phyloP scores from a whole-genome alignment of 2,888 invertebrate genomes.

The Macrophya alboannulata region DNA sequence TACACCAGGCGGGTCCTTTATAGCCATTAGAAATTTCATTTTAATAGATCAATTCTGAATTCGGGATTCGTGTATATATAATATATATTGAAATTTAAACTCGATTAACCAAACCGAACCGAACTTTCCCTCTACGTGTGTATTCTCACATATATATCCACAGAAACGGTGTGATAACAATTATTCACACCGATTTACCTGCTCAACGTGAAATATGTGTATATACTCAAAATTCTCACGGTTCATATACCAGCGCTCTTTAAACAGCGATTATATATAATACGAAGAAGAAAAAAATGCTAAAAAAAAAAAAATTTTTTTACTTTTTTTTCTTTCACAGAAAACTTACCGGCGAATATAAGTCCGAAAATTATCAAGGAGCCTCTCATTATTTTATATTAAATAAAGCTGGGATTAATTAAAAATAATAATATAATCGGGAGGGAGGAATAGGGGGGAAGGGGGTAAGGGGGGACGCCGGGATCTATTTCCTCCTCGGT shows the following conservation, averaged over 20 bases:
- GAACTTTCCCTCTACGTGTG: not conserved
- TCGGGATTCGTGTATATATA: not conserved
- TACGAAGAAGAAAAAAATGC: not conserved
- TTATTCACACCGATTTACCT: not conserved
- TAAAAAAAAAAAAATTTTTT: no score
- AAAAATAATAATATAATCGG: not conserved
- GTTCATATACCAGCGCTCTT: not conserved
- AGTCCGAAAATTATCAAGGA: slow-evolving; percentile 76
- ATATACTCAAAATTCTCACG: not conserved
- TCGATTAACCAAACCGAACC: slow-evolving; percentile 13
- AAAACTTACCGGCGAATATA: slow-evolving; percentile 76
- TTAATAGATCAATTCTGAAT: slow-evolving; percentile 36
- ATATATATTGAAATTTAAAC: slow-evolving; percentile 36
- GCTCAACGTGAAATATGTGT: not conserved
- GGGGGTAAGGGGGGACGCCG: no score
- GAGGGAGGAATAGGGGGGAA: no score
- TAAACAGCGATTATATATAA: not conserved
- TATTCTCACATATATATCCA: not conserved
- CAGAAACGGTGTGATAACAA: not conserved
- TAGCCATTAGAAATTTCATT: slow-evolving; percentile 57
- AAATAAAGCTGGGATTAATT: not conserved
- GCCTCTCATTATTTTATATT: slow-evolving; percentile 71
- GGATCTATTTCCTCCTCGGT: not conserved
- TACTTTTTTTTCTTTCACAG: not conserved
- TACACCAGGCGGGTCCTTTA: slow-evolving; percentile 75